Evolutionary conservation across 37 sponge, comb jelly and placozoan genomes (phyloP), one percentile per base, ranked within the genome.

Genomic region (Oopsacas minuta): DNA sequence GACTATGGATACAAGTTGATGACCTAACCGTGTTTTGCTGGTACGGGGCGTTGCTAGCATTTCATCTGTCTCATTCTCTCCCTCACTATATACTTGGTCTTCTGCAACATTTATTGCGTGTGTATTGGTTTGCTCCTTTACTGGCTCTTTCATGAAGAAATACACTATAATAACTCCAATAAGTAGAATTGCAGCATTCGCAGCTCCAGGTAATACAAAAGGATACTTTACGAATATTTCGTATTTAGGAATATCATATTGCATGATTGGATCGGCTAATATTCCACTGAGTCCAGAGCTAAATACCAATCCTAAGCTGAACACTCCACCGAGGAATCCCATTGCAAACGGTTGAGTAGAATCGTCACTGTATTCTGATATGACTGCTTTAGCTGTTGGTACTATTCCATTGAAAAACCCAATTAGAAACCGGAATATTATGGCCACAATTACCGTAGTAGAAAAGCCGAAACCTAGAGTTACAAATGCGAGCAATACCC

Each of bases 391-490:
- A 5, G 36, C 81, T 17, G 90, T 86, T 0, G 86, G 91, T 22
- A 90, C 87, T 10, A 89, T 83, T 53, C 92, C 94, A 81, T 90
- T 94, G 81, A 49, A 84, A 39, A 91, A 37, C 35, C 94, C 94
- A 12, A 88, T 84, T 8, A 87, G 53, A 36, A 94, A 94, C 15
- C 94, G 39, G 38, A 86, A 37, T 28, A 90, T 38, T 25, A 91
- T 37, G 22, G 91, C 94, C 94, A 91, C 89, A 28, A 36, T 39
- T 36, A 88, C 81, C 51, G 88, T 83, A 38, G 86, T 82, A 81
- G 90, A 90, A 87, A 94, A 87, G 0, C 94, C 94, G 86, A 91
- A 94, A 0, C 37, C 49, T 15, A 20, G n/a, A 0, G 89, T 34
- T 28, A 81, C 37, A 15, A 91, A 37, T 23, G 86, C 90, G 0